Evolutionary conservation across 2,888 invertebrate species (phyloP).

Genomic region (Congeria kusceri): DNA sequence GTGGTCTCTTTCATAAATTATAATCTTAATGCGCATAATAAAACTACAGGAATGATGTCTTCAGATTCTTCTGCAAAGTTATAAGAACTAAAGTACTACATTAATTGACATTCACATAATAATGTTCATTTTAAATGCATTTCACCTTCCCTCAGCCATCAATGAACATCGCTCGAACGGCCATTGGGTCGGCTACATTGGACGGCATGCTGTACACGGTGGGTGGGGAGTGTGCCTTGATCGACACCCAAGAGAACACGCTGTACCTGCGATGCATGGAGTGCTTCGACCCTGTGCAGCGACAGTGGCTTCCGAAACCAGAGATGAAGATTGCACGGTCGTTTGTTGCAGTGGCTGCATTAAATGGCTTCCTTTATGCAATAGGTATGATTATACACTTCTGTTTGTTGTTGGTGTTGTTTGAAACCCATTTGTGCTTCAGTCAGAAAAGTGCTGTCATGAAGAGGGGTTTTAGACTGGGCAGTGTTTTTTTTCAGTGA

Average conservation of each 20-base stretch:
- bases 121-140: too few species aligned
- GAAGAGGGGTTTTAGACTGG: too few species aligned
- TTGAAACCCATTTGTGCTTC: too few species aligned
- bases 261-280: slow-evolving; percentile 82
- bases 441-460: too few species aligned
- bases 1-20: too few species aligned
- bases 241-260: slow-evolving; percentile 82
- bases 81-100: too few species aligned
- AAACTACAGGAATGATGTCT: too few species aligned
- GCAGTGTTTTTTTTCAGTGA: too few species aligned
- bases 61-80: too few species aligned
- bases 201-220: slow-evolving; percentile 82
- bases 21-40: too few species aligned
- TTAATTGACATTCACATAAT: too few species aligned
- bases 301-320: slow-evolving; percentile 79
- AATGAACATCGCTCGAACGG: slow-evolving; percentile 83
- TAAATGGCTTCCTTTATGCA: slow-evolving; percentile 88
- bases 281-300: slow-evolving; percentile 81
- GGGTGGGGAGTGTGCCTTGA: slow-evolving; percentile 84
- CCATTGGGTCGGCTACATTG: slow-evolving; percentile 80
- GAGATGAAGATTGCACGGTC: slow-evolving; percentile 82
- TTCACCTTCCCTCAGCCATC: slow-evolving; percentile 63
- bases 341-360: slow-evolving; percentile 93
- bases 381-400: slow-evolving; percentile 73
- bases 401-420: too few species aligned